phyloP scores from a whole-genome alignment of 2,113 vertebrate species.

The Chloebia gouldiae region DNA sequence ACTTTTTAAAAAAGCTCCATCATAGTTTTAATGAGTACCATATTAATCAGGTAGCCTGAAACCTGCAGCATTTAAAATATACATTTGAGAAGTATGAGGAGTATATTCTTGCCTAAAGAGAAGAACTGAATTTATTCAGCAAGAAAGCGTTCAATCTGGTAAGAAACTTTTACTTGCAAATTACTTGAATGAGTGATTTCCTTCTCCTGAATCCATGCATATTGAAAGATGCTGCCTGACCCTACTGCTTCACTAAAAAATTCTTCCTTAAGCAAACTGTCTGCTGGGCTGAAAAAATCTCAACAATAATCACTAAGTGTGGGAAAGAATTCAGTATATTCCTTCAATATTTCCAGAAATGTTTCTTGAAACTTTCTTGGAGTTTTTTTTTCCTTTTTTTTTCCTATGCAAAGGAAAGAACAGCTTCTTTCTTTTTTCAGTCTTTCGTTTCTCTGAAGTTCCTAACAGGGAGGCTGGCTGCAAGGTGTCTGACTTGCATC shows the following conservation, averaged over 20 bases:
- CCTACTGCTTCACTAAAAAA: background rate
- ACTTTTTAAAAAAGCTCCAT: background rate
- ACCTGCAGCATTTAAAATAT: background rate
- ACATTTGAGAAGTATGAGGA: background rate
- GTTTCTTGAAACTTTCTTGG: background rate
- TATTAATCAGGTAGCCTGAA: background rate
- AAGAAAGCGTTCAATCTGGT: background rate
- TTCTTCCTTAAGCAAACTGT: background rate
- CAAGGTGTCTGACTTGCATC: background rate
- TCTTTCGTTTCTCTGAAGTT: background rate
- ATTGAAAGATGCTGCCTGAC: background rate
- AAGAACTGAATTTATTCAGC: slow-evolving; percentile 9
- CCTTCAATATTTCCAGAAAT: background rate
- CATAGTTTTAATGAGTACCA: background rate
- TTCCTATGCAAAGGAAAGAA: background rate
- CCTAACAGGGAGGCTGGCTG: background rate
- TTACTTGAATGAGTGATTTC: slow-evolving; percentile 21
- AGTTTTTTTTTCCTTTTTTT: background rate
- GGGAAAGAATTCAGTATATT: background rate
- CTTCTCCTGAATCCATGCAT: background rate
- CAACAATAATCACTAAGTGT: background rate
- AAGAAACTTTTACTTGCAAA: slow-evolving; percentile 37
- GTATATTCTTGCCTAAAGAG: background rate
- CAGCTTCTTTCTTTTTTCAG: background rate
- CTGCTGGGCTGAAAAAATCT: background rate